These are phyloP conservation scores for Amphiprion ocellaris DNA, from an alignment of 2,113 vertebrate genomes.

Conservation along the genomic window DNA sequence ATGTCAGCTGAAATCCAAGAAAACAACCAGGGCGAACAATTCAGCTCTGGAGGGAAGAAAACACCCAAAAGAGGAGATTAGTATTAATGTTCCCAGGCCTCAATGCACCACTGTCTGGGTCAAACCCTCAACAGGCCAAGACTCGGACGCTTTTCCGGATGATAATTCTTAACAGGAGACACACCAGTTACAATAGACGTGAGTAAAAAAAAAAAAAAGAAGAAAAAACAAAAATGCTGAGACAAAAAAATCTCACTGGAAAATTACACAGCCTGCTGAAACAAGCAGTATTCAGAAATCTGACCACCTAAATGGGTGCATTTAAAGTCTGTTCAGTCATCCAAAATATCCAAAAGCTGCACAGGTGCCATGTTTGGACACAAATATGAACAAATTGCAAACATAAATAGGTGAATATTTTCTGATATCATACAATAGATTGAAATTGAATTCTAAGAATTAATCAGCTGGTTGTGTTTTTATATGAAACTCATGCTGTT, in stretches of 20 bases:
- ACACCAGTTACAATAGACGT: slow-evolving; percentile 27
- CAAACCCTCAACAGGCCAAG: slow-evolving; percentile 52
- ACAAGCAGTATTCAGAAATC: slow-evolving; percentile 19
- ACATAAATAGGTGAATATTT: slow-evolving; percentile 1
- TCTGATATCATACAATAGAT: background rate
- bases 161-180: slow-evolving; percentile 58
- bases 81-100: slow-evolving; percentile 58
- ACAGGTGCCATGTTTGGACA: slow-evolving; percentile 42
- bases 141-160: slow-evolving; percentile 42
- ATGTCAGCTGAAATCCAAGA: slow-evolving; percentile 39
- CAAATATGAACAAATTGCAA: slow-evolving; percentile 1
- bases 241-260: slow-evolving; percentile 21
- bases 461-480: background rate
- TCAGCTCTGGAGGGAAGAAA: slow-evolving; percentile 30
- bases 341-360: background rate
- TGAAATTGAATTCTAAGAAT: background rate
- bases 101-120: slow-evolving; percentile 58
- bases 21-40: slow-evolving; percentile 26
- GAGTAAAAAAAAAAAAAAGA: slow-evolving; percentile 12
- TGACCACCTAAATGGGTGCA: background rate
- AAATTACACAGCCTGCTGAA: slow-evolving; percentile 31
- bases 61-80: slow-evolving; percentile 41
- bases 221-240: slow-evolving; percentile 2
- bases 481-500: too few species aligned
- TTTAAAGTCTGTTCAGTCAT: slow-evolving; percentile 12